Percentiles rank a stretch among this genome's conserved stretches.
Evolutionary conservation across 1,140 invertebrate species (phyloP).

Genomic region (Drosophila pallidifrons): DNA sequence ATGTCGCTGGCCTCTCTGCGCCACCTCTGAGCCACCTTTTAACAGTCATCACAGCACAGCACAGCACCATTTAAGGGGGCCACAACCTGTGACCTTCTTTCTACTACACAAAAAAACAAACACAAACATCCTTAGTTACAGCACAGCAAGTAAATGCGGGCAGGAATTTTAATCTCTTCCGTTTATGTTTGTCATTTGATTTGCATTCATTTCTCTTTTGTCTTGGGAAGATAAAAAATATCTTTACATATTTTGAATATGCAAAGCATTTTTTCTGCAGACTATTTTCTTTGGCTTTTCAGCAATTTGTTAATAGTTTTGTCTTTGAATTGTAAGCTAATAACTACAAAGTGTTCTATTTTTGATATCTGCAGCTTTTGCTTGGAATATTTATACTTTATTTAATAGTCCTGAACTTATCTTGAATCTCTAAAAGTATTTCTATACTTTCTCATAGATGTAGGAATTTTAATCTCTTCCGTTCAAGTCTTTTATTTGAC

Average conservation of each 20-base stretch:
- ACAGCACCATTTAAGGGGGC: too few species aligned
- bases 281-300: not conserved
- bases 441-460: not conserved
- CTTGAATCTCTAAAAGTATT: too few species aligned
- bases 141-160: constrained; percentile 7
- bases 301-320: not conserved
- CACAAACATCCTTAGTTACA: not conserved
- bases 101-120: too few species aligned
- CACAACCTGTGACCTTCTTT: too few species aligned
- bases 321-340: too few species aligned
- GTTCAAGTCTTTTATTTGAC: constrained; percentile 1
- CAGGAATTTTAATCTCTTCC: constrained; percentile 2
- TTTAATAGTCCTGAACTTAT: too few species aligned
- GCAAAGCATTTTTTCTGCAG: not conserved
- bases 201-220: not conserved
- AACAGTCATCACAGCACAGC: constrained; percentile 6
- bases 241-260: not conserved
- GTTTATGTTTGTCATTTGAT: constrained; percentile 16
- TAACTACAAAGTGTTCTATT: too few species aligned
- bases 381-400: too few species aligned
- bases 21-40: constrained; percentile 7
- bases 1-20: constrained; percentile 15
- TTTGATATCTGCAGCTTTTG: too few species aligned
- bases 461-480: not conserved
- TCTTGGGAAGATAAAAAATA: not conserved